A percentile compares a stretch with the other conserved stretches of the same genome.
These are phyloP conservation scores for Tigriopus californicus DNA, from an alignment of 2,888 invertebrate genomes.

Conservation along the genomic window DNA sequence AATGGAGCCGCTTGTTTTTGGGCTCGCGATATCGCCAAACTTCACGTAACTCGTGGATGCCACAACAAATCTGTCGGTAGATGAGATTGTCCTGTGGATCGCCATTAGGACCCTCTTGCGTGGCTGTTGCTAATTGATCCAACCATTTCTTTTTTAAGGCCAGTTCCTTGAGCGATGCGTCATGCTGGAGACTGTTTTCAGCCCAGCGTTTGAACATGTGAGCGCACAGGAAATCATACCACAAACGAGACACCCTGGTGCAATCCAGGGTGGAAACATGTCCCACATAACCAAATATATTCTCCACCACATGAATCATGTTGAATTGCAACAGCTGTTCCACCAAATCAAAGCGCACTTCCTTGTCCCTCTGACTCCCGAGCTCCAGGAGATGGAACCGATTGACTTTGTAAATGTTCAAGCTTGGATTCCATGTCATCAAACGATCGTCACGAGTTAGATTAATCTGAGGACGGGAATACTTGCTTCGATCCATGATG, in stretches of 20 bases:
- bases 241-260: not conserved
- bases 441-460: not conserved
- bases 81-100: not conserved
- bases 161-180: not conserved
- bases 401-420: conserved; percentile 13
- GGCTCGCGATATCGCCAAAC: conserved; percentile 2
- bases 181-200: not conserved
- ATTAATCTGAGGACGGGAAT: not conserved
- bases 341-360: conserved; percentile 1
- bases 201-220: not conserved
- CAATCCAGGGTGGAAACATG: not conserved
- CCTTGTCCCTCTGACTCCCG: too few species aligned
- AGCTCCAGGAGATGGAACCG: not conserved
- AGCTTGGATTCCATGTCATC: conserved; percentile 6
- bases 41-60: not conserved
- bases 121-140: not conserved
- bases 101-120: not conserved
- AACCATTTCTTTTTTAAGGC: not conserved
- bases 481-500: too few species aligned
- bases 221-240: conserved; percentile 1
- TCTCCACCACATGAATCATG: conserved; percentile 8
- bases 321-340: not conserved
- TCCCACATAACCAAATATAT: conserved; percentile 1
- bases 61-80: conserved; percentile 10
- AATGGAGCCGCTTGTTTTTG: not conserved